phyloP scores from a whole-genome alignment of 2,888 invertebrate species.

The Galeopsomyia nigrocyanea region DNA sequence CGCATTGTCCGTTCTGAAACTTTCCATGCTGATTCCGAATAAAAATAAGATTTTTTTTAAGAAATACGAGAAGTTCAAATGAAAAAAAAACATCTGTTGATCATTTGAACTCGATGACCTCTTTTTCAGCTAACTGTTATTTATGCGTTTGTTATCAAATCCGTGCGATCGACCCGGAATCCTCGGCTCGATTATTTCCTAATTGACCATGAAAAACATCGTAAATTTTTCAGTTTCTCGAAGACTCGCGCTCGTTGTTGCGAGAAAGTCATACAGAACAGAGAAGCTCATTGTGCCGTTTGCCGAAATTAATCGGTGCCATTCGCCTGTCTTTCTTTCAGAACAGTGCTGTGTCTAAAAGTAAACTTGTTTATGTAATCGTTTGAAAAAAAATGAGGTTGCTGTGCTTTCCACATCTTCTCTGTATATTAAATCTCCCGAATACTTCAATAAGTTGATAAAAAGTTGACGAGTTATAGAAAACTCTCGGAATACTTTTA shows the following conservation, averaged over 20 bases:
- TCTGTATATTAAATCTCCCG: too few relatives aligned
- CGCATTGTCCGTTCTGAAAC: too few relatives aligned
- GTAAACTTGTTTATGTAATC: neutral
- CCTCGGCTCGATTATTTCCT: conserved; percentile 23
- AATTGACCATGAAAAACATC: conserved; percentile 21
- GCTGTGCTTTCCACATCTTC: too few relatives aligned
- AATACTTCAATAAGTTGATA: too few relatives aligned
- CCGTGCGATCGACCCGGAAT: neutral
- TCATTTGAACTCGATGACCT: too few relatives aligned
- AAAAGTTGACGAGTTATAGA: too few relatives aligned
- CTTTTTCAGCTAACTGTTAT: neutral
- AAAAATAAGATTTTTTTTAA: too few relatives aligned
- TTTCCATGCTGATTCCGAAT: too few relatives aligned
- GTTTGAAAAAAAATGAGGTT: too few relatives aligned
- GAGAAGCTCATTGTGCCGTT: conserved; percentile 12
- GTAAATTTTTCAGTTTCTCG: conserved; percentile 15
- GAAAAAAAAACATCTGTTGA: too few relatives aligned
- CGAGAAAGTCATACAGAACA: conserved; percentile 6
- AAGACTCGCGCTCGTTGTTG: conserved; percentile 16
- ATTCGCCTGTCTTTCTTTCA: conserved; percentile 17
- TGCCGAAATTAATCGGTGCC: conserved; percentile 37
- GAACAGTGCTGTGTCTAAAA: conserved; percentile 2
- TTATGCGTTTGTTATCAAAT: neutral
- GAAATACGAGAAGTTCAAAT: too few relatives aligned
- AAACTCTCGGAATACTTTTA: too few relatives aligned